Evolutionary conservation across 2,113 vertebrate species (phyloP).

Genomic region (Gopherus flavomarginatus): DNA sequence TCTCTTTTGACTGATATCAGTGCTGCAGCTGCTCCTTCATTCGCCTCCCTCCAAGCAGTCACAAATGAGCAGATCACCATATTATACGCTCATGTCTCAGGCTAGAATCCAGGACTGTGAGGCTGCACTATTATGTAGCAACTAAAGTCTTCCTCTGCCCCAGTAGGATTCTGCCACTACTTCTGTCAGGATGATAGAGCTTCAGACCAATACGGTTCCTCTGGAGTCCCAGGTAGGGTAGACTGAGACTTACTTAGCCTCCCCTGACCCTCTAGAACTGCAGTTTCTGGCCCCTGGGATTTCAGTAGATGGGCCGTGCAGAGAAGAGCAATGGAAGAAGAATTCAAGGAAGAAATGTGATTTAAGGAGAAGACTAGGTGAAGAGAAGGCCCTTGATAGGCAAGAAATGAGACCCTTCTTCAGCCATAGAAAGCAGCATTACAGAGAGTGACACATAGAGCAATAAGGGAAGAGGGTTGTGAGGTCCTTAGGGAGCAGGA

Average conservation of each 20-base stretch:
- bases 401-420: not conserved
- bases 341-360: not conserved
- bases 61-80: not conserved
- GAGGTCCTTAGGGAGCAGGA: not conserved
- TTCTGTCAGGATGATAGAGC: not conserved
- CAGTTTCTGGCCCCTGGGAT: not conserved
- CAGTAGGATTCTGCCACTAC: not conserved
- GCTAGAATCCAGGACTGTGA: not conserved
- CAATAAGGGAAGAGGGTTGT: not conserved
- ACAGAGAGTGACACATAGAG: not conserved
- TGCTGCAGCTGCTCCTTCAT: not conserved
- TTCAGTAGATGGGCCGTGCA: fast-evolving
- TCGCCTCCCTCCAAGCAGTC: too few relatives aligned
- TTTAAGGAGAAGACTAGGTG: not conserved
- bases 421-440: not conserved
- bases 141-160: not conserved
- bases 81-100: not conserved
- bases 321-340: not conserved
- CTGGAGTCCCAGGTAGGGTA: not conserved
- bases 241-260: not conserved
- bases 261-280: not conserved
- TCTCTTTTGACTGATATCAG: not conserved
- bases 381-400: not conserved
- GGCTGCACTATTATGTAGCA: not conserved
- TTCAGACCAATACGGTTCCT: not conserved